Evolutionary conservation across 2,888 invertebrate genomes (phyloP).

Genomic region (Allacma fusca): DNA sequence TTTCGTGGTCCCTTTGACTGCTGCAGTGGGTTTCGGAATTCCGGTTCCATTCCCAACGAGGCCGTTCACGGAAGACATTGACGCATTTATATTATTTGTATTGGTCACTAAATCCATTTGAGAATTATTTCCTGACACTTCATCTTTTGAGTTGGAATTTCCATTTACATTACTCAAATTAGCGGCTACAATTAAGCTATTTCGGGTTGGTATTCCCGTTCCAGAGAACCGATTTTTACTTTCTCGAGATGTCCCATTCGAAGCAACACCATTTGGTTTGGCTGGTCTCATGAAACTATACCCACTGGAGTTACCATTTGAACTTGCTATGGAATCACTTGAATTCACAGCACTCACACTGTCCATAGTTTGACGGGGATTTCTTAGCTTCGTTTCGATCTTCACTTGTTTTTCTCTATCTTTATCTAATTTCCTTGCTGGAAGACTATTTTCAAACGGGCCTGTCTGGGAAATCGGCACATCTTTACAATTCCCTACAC

Average conservation of each 20-base stretch:
- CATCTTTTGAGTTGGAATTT: slow-evolving; percentile 43
- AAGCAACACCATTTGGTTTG: slow-evolving; percentile 46
- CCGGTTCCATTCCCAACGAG: slow-evolving; percentile 69
- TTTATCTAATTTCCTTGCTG: slow-evolving; percentile 33
- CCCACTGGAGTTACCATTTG: slow-evolving; percentile 23
- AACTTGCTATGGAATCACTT: not conserved
- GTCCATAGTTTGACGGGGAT: slow-evolving; percentile 27
- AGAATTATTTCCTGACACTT: slow-evolving; percentile 48
- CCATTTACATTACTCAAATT: slow-evolving; percentile 36
- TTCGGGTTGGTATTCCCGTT: slow-evolving; percentile 59
- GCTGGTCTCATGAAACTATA: slow-evolving; percentile 56
- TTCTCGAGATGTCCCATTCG: slow-evolving; percentile 42
- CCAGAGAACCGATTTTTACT: slow-evolving; percentile 56
- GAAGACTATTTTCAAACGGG: slow-evolving; percentile 10
- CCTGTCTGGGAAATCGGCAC: slow-evolving; percentile 15
- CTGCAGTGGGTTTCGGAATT: slow-evolving; percentile 90
- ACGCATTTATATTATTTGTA: slow-evolving; percentile 39
- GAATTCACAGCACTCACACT: not conserved
- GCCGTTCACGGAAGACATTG: slow-evolving; percentile 52
- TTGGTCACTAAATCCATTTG: slow-evolving; percentile 42
- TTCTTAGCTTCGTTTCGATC: slow-evolving; percentile 42
- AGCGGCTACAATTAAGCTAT: slow-evolving; percentile 51
- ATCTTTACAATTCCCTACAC: not conserved
- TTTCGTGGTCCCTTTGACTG: slow-evolving; percentile 89
- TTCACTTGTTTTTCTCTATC: slow-evolving; percentile 40